Evolutionary conservation across 2,797 vertebrate species (phyloP).

Genomic region (Amniataba percoides): DNA sequence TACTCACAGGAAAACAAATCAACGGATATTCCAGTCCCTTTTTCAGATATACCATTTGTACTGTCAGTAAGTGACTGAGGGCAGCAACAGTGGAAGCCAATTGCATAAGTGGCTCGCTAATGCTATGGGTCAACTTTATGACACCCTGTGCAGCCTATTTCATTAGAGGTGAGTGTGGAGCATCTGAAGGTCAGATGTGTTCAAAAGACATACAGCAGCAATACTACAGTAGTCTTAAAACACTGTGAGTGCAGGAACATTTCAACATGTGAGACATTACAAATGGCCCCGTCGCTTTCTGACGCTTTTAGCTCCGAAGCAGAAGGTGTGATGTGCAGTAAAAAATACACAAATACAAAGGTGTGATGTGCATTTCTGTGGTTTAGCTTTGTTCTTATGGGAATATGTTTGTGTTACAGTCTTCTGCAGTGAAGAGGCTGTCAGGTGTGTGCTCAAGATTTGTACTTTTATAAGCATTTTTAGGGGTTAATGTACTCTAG

Average conservation of each 20-base stretch:
- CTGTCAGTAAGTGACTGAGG: slow-evolving; percentile 19
- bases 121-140: slow-evolving; percentile 55
- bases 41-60: slow-evolving; percentile 21
- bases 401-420: neutral
- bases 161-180: slow-evolving; percentile 56
- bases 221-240: slow-evolving; percentile 14
- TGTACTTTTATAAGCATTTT: neutral
- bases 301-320: slow-evolving; percentile 8
- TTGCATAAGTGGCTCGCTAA: slow-evolving; percentile 63
- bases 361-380: neutral
- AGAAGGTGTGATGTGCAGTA: neutral
- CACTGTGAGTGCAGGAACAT: slow-evolving; percentile 25
- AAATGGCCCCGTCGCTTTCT: slow-evolving; percentile 10
- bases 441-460: neutral
- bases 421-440: neutral
- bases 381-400: slow-evolving; percentile 14
- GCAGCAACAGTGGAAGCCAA: slow-evolving; percentile 38
- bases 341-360: slow-evolving; percentile 9
- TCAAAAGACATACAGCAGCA: slow-evolving; percentile 22
- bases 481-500: neutral
- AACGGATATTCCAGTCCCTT: slow-evolving; percentile 5
- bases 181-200: slow-evolving; percentile 50
- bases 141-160: slow-evolving; percentile 55
- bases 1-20: slow-evolving; percentile 6
- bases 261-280: neutral